Base-by-base conservation (phyloP, 2,888 invertebrate genomes). In the Strigamia transsilvanica region DNA sequence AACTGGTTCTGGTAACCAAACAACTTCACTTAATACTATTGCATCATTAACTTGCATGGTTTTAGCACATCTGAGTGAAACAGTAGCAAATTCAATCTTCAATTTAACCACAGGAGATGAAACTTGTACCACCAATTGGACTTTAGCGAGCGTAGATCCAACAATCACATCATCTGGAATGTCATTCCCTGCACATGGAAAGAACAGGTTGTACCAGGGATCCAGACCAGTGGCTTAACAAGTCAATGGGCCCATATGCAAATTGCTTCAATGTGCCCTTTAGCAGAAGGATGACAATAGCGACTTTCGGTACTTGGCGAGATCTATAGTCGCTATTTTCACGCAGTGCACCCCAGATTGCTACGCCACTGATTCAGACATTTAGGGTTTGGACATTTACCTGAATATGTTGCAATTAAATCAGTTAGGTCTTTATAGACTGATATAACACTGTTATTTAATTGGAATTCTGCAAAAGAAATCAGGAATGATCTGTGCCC, bases 381-480 rank as follows among this genome's bases (percentile, higher is more conserved):
- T n/a, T n/a, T n/a, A n/a, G n/a, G n/a, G 51, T 51, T 6, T 15
- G 6, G 2, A 23, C 23, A 23, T n/a, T 32, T 73, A 27, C 73
- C 73, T 15, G 73, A 15, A 27, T 73, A 73, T n/a, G 9, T 15
- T 32, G 73, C 73, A 15, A 73, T 27, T 0, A 27, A 0, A 7
- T 23, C 32, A 73, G 1, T 73, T 4, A 13, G 0, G 15, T 73
- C 73, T 32, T 73, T 23, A 27, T 73, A 73, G 4, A 73, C n/a
- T 12, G 13, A 15, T 3, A 73, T 4, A 15, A n/a, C 4, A 73
- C n/a, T 73, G 5, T 13, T n/a, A 15, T 73, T 23, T 15, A 73
- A 27, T 32, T 73, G 27, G 27, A 73, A 73, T 73, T 23, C 15
- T 32, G 32, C 73, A n/a, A 73, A 73, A 12, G 73, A 73, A 27